Percentiles rank a stretch among this genome's conserved stretches.
phyloP scores from a whole-genome alignment of 2,888 invertebrate species.

The Bugula neritina region DNA sequence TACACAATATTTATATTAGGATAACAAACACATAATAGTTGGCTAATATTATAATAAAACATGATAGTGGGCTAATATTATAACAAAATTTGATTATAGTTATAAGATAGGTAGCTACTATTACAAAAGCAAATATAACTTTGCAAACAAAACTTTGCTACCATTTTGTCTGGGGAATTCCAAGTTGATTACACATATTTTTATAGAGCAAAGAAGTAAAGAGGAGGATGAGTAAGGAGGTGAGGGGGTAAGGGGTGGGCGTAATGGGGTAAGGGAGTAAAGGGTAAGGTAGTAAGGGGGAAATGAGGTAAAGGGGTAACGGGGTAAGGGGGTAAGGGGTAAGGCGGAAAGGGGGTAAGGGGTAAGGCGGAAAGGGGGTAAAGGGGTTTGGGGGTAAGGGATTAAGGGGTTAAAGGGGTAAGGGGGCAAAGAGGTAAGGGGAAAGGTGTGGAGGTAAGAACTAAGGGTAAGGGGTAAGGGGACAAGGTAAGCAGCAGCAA shows the following conservation, averaged over 20 bases:
- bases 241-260: neutral
- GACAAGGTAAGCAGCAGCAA: neutral
- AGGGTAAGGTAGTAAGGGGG: neutral
- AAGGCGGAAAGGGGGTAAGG: neutral
- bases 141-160: too few relatives aligned
- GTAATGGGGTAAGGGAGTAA: neutral
- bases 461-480: neutral
- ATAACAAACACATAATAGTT: too few relatives aligned
- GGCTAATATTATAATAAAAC: too few relatives aligned
- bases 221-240: neutral
- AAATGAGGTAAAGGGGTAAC: neutral
- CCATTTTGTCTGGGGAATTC: too few relatives aligned
- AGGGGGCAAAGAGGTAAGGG: neutral
- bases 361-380: neutral
- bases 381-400: neutral
- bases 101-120: too few relatives aligned
- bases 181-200: too few relatives aligned
- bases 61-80: too few relatives aligned
- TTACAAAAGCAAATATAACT: too few relatives aligned
- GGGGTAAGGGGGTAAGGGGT: neutral
- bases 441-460: neutral
- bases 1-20: too few relatives aligned
- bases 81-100: too few relatives aligned
- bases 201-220: neutral
- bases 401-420: neutral